A percentile compares a stretch with the other conserved stretches of the same genome.
Conservation (phyloP, 2,888 invertebrate genomes). For the Lepidochrysops patricia region DNA sequence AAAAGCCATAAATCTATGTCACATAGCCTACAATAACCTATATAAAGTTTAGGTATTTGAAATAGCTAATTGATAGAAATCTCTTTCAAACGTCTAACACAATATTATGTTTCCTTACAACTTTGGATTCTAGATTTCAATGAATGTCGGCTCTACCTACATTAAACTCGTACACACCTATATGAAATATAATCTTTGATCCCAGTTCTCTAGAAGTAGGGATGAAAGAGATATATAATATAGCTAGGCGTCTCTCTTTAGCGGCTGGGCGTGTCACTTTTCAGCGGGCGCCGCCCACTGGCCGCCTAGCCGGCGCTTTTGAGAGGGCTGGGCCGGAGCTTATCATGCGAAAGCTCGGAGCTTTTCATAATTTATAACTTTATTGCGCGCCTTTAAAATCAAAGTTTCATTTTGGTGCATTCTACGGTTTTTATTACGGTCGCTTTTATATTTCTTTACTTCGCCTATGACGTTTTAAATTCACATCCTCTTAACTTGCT, state of each 20-base stretch:
- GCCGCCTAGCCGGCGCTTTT: slow-evolving; percentile 46
- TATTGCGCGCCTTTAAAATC: not conserved
- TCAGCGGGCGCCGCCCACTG: slow-evolving; percentile 54
- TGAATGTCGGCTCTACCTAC: not conserved
- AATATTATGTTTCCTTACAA: too few relatives aligned
- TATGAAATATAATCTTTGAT: not conserved
- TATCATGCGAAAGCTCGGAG: slow-evolving; percentile 40
- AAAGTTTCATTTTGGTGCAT: not conserved
- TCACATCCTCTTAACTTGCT: too few relatives aligned
- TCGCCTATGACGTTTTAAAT: not conserved
- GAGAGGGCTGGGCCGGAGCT: slow-evolving; percentile 53
- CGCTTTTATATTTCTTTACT: not conserved
- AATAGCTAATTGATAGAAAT: too few relatives aligned
- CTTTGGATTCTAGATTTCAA: not conserved
- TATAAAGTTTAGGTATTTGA: too few relatives aligned
- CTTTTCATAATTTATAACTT: slow-evolving; percentile 32
- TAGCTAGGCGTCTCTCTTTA: slow-evolving; percentile 49
- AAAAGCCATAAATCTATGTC: too few relatives aligned
- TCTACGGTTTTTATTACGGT: not conserved
- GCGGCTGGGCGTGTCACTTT: slow-evolving; percentile 69
- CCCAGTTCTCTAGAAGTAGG: not conserved
- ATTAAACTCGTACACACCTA: not conserved
- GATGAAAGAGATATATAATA: not conserved
- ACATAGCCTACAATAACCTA: too few relatives aligned
- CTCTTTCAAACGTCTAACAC: not conserved